These are phyloP conservation scores for Polymixis flavicincta DNA, from an alignment of 2,888 invertebrate genomes.

Conservation along the genomic window DNA sequence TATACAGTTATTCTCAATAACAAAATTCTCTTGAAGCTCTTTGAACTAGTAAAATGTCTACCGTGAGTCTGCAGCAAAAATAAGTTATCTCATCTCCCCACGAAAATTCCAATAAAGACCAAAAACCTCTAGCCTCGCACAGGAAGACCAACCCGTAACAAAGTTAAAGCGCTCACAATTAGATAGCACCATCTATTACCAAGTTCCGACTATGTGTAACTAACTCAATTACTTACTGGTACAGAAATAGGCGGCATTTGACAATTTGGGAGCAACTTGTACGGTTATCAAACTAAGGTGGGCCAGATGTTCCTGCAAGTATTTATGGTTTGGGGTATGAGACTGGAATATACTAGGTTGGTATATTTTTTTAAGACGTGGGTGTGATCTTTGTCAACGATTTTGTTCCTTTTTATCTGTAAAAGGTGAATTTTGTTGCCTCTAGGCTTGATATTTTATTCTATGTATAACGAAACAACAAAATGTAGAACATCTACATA, in stretches of 20 bases:
- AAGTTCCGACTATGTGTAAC: slow-evolving; percentile 64
- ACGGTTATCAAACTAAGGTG: slow-evolving; percentile 38
- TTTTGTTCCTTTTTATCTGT: neutral
- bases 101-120: slow-evolving; percentile 15
- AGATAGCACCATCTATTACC: slow-evolving; percentile 60
- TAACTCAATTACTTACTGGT: slow-evolving; percentile 66
- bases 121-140: slow-evolving; percentile 5
- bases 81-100: neutral
- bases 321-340: slow-evolving; percentile 14
- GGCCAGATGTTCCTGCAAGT: slow-evolving; percentile 40
- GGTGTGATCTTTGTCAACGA: neutral
- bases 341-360: neutral
- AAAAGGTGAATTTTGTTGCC: neutral
- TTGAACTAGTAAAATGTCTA: neutral
- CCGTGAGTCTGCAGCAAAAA: neutral
- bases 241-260: slow-evolving; percentile 64
- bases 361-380: slow-evolving; percentile 6
- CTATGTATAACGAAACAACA: no score
- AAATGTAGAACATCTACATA: neutral
- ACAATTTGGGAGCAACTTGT: slow-evolving; percentile 59
- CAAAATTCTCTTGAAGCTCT: neutral
- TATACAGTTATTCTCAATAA: neutral
- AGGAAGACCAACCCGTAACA: slow-evolving; percentile 47
- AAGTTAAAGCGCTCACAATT: slow-evolving; percentile 63
- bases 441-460: neutral